Evolutionary conservation across 2,113 vertebrate genomes (phyloP).

Genomic region (Ammodytes marinus): DNA sequence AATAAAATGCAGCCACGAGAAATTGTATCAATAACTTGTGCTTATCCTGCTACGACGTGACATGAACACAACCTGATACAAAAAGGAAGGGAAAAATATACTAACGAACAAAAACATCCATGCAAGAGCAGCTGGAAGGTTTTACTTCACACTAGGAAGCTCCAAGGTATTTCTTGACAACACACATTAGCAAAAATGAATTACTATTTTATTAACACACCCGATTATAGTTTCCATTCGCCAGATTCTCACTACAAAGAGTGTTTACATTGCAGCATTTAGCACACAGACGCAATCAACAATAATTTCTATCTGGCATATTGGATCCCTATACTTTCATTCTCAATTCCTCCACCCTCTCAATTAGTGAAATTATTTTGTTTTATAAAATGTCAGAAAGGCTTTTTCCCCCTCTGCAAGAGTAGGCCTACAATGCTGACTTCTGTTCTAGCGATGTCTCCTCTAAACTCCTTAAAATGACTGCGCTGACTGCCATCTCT

Average conservation of each 20-base stretch:
- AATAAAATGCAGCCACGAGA: neutral
- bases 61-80: neutral
- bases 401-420: no score
- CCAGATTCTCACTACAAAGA: neutral
- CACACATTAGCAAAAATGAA: slow-evolving; percentile 2
- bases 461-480: no score
- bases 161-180: slow-evolving; percentile 16
- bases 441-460: no score
- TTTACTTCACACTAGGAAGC: slow-evolving; percentile 21
- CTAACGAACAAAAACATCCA: neutral
- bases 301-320: no score
- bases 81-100: neutral
- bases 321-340: no score
- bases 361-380: no score
- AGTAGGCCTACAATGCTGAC: no score
- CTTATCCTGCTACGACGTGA: neutral
- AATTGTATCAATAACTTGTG: slow-evolving; percentile 5
- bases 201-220: neutral
- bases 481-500: no score
- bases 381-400: no score
- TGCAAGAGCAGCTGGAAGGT: neutral
- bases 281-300: no score
- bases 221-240: neutral
- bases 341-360: no score
- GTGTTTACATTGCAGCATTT: no score